phyloP scores from a whole-genome alignment of 2,113 vertebrate species.

The Cavia porcellus region DNA sequence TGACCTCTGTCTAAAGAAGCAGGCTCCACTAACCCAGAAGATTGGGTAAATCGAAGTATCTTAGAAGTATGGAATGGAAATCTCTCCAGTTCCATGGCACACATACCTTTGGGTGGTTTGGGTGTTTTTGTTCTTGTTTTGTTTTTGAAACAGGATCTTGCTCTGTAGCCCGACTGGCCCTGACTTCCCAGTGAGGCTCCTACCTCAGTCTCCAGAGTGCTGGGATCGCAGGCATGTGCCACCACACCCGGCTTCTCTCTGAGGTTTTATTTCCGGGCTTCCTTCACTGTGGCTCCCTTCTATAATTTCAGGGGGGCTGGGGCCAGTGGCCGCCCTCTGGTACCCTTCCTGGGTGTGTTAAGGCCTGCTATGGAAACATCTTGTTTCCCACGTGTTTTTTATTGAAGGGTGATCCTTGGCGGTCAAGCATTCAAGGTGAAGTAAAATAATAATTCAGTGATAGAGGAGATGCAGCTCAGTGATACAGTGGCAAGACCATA shows the following conservation, averaged over 20 bases:
- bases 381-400: not conserved
- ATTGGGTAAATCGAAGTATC: not conserved
- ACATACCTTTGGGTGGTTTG: fast-evolving
- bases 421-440: not conserved
- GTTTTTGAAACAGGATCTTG: not conserved
- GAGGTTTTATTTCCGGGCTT: not conserved
- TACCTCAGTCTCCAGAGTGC: not conserved
- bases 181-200: not conserved
- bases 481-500: not conserved
- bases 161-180: not conserved
- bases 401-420: not conserved
- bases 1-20: constrained; percentile 56
- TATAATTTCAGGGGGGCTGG: not conserved
- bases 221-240: not conserved
- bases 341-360: too few relatives aligned
- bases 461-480: not conserved
- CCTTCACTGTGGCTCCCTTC: not conserved
- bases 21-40: not conserved
- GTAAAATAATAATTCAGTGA: not conserved
- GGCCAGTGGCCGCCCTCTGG: not conserved
- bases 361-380: not conserved
- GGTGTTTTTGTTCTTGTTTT: not conserved
- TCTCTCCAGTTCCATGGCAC: not conserved
- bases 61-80: not conserved
- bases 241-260: not conserved